Conservation (phyloP, 2,797 vertebrate genomes). For the Cottoperca gobio region DNA sequence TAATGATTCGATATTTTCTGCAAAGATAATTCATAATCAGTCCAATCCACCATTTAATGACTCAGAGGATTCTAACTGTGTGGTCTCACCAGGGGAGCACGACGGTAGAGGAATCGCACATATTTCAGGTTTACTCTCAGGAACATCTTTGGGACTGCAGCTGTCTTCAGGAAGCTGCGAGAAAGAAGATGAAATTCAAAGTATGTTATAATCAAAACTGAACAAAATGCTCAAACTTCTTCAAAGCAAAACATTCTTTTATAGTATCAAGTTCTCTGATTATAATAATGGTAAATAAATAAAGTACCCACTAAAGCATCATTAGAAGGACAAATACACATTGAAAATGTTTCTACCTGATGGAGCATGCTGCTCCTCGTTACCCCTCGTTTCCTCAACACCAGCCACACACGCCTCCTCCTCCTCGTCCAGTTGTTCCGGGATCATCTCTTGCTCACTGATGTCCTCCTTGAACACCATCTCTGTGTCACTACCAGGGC, state of each 20-base stretch:
- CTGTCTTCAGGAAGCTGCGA: slow-evolving; percentile 48
- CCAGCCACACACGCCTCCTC: not conserved
- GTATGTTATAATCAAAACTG: not conserved
- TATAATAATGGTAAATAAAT: not conserved
- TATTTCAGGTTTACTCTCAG: slow-evolving; percentile 28
- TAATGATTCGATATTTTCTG: not conserved
- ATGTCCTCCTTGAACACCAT: not conserved
- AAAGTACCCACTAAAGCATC: not conserved
- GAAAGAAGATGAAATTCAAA: not conserved
- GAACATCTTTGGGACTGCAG: not conserved
- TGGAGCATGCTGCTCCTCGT: slow-evolving; percentile 20
- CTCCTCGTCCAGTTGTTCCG: slow-evolving; percentile 12
- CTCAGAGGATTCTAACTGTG: not conserved
- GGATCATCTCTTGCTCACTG: slow-evolving; percentile 25
- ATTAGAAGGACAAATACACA: not conserved
- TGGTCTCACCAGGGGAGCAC: slow-evolving; percentile 6
- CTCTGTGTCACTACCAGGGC: slow-evolving; percentile 41
- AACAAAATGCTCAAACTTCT: not conserved
- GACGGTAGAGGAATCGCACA: not conserved
- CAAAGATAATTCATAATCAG: too few relatives aligned
- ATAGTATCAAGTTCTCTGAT: not conserved
- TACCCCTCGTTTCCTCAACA: slow-evolving; percentile 13
- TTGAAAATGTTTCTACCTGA: slow-evolving; percentile 46
- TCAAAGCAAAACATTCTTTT: not conserved
- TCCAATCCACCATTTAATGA: not conserved